These are phyloP conservation scores for Pollachius pollachius DNA, from an alignment of 2,113 vertebrate species.

Conservation along the genomic window DNA sequence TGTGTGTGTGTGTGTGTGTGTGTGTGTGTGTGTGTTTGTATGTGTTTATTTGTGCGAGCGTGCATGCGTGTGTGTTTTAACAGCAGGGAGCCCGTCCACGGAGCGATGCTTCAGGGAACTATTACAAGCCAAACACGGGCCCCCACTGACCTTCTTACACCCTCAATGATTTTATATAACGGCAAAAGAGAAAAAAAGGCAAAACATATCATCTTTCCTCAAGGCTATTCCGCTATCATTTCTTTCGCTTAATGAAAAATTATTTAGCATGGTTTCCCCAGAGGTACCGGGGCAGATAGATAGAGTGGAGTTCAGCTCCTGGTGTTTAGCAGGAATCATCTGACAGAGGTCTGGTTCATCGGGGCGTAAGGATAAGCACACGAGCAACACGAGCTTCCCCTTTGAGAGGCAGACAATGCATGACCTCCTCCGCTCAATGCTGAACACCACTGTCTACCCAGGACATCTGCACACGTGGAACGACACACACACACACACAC, in stretches of 20 bases:
- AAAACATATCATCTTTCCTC: constrained; percentile 60
- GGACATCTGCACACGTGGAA: constrained; percentile 13
- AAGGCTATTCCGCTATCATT: constrained; percentile 65
- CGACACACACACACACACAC: too few relatives aligned
- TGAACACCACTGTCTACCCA: constrained; percentile 41
- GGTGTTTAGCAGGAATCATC: constrained; percentile 26
- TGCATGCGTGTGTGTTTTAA: constrained; percentile 5
- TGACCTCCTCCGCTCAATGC: constrained; percentile 57
- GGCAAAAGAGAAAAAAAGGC: constrained; percentile 46
- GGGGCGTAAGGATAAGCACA: constrained; percentile 46
- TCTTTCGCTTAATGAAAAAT: constrained; percentile 69
- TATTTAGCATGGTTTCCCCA: constrained; percentile 59
- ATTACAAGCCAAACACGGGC: constrained; percentile 68
- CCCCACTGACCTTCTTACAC: constrained; percentile 64
- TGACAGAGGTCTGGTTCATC: too few relatives aligned
- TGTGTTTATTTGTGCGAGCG: neutral
- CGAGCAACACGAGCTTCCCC: constrained; percentile 53
- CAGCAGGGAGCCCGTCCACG: constrained; percentile 29
- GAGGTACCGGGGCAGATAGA: constrained; percentile 52
- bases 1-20: constrained; percentile 13
- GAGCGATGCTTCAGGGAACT: constrained; percentile 64
- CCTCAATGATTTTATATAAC: constrained; percentile 70
- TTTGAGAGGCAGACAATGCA: constrained; percentile 57
- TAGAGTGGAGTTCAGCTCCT: constrained; percentile 59
- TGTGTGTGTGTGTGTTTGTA: constrained; percentile 1